Base-by-base conservation (phyloP, 2,888 invertebrate genomes). In the Phortica magna region DNA sequence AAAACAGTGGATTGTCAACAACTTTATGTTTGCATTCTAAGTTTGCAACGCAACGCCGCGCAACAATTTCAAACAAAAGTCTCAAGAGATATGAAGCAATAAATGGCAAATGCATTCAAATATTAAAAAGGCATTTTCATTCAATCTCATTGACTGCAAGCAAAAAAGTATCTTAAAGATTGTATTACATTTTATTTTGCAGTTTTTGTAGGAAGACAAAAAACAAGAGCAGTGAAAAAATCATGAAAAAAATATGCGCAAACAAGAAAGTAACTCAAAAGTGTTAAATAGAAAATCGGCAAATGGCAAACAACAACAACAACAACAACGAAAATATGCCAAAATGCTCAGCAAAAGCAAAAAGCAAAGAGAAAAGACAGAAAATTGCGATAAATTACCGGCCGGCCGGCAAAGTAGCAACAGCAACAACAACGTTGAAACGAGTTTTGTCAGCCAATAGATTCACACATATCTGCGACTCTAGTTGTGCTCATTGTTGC, bases 331-430 rank as follows among this genome's bases (percentile, higher is more conserved):
- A 17, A n/a, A 48, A 48, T 53, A 22, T 10, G n/a, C 19, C 59
- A 19, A 59, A 17, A 77, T 79, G 78, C 61, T 17, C 22, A 53
- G 39, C 57, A 55, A 70, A 65, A 65, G 19, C 19, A 77, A 55
- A 70, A 65, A 65, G 19, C 19, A 77, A 74, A 75, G 61, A 78
- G 75, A 77, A 80, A 84, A 81, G 81, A 77, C 83, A 85, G 83
- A 80, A 82, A 82, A 71, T 81, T 81, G 67, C 80, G 77, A 84
- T 88, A 85, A 85, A 86, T 81, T 86, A 81, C 79, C 84, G 84
- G 83, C 85, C 86, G 88, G 80, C 84, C 61, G 67, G 72, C 79
- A 81, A 83, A 61, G 48, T 48, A 14, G 48, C 2, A 84, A 84
- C 87, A 85, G 31, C 14, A 39, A 12, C 41, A 76, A 76, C 77